Base-by-base conservation (phyloP, 1,140 invertebrate species). In the Trichomalopsis sarcophagae region DNA sequence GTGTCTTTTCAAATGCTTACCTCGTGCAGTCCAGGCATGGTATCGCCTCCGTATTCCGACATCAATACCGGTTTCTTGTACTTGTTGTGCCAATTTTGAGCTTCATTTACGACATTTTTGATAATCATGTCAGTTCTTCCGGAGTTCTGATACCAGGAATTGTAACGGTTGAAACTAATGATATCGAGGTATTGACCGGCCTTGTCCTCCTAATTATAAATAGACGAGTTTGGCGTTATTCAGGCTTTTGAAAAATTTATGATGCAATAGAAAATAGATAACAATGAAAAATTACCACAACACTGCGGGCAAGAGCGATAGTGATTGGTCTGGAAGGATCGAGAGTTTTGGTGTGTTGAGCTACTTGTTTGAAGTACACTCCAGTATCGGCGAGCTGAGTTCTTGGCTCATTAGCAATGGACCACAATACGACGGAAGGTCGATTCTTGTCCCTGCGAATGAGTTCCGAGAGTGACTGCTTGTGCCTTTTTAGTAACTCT, bases 401-500 rank as follows among this genome's bases (percentile, higher is more conserved):
- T 75, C 96, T 93, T 0, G 98, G 98, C 92, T 99, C 98, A 94
- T 99, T 99, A 0, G 98, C 97, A 76, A 99, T 96, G 5, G 98
- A 99, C 98, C 98, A 99, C 95, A 98, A 97, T 75, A 99, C 95
- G 27, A 99, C 98, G 82, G 97, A 96, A 0, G 98, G 98, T 86
- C 97, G 95, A 94, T 99, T 99, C 90, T 99, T 98, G 92, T 99
- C 98, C 71, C 98, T 94, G 76, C 96, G 94, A 62, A 98, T 96
- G 33, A 99, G 92, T 92, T 99, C 97, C 0, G 95, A 96, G 89
- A 99, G 93, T 0, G 97, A 97, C 27, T 96, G 94, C 89, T 96
- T 96, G 91, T 99, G 98, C 84, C 97, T 97, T 2, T 94, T 90
- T 69, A 99, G 91, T 33, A 98, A 92, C 7, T 88, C 88, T 5